These are phyloP conservation scores for Hetaerina americana DNA, from an alignment of 1,140 invertebrate species.

Conservation along the genomic window DNA sequence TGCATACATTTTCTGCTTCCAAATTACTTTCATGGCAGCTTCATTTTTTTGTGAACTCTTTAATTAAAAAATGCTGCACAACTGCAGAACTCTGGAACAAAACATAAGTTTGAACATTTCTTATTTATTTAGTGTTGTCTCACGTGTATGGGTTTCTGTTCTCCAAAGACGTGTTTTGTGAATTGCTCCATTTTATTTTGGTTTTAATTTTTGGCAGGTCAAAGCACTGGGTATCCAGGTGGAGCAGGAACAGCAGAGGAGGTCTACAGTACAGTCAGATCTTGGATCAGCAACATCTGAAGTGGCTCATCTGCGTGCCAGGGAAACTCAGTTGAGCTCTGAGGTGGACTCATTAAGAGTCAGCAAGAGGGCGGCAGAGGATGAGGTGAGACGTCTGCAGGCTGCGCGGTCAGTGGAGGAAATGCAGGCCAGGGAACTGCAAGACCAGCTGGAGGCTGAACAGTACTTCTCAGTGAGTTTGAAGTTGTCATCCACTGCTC, in stretches of 20 bases:
- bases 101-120: no score
- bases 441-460: slow-evolving; percentile 86
- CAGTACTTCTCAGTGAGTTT: slow-evolving; percentile 68
- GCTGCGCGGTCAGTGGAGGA: slow-evolving; percentile 53
- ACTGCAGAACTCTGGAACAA: no score
- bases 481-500: neutral
- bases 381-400: slow-evolving; percentile 69
- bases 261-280: slow-evolving; percentile 56
- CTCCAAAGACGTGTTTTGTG: neutral
- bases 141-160: neutral
- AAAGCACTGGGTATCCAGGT: slow-evolving; percentile 68
- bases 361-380: slow-evolving; percentile 56
- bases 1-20: no score
- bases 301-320: slow-evolving; percentile 52
- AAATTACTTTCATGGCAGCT: no score
- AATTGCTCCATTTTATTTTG: neutral
- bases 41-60: no score
- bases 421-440: slow-evolving; percentile 80
- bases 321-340: slow-evolving; percentile 58
- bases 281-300: slow-evolving; percentile 56
- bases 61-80: no score
- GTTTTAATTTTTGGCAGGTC: slow-evolving; percentile 28
- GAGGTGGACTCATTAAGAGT: slow-evolving; percentile 59
- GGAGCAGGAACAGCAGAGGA: slow-evolving; percentile 78
- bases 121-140: neutral